phyloP scores from a whole-genome alignment of 2,797 vertebrate species.

The Setipinna tenuifilis region DNA sequence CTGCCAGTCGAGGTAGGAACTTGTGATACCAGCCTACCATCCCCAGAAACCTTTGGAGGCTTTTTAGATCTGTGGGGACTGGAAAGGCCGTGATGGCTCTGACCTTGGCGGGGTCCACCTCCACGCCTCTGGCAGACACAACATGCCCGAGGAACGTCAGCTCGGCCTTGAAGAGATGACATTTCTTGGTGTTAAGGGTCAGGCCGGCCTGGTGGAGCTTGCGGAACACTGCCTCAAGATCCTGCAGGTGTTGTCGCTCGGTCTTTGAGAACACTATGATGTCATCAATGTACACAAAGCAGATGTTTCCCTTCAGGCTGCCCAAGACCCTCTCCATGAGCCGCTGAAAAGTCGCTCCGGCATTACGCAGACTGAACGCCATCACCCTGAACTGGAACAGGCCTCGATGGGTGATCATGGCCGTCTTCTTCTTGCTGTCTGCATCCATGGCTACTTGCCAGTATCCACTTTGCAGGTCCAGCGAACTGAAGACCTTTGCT shows the following conservation, averaged over 20 bases:
- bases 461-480: too few species aligned
- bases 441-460: constrained; percentile 1
- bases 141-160: too few species aligned
- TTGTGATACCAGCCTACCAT: constrained; percentile 34
- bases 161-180: too few species aligned
- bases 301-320: neutral
- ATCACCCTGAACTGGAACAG: constrained; percentile 30
- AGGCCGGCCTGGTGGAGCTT: too few species aligned
- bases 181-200: too few species aligned
- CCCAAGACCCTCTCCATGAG: neutral
- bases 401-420: neutral
- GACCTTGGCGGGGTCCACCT: too few species aligned
- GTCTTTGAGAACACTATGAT: neutral
- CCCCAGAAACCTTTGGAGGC: constrained; percentile 13
- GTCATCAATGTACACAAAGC: constrained; percentile 39
- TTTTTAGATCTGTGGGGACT: neutral
- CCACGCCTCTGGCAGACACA: neutral
- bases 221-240: too few species aligned
- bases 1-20: neutral
- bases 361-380: constrained; percentile 30
- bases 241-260: neutral
- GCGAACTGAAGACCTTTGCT: too few species aligned
- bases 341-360: constrained; percentile 23
- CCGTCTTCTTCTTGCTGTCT: neutral
- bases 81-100: neutral